A percentile compares a stretch with the other conserved stretches of the same genome.
Evolutionary conservation across 2,888 invertebrate species (phyloP).

Genomic region (Yponomeuta malinellus): DNA sequence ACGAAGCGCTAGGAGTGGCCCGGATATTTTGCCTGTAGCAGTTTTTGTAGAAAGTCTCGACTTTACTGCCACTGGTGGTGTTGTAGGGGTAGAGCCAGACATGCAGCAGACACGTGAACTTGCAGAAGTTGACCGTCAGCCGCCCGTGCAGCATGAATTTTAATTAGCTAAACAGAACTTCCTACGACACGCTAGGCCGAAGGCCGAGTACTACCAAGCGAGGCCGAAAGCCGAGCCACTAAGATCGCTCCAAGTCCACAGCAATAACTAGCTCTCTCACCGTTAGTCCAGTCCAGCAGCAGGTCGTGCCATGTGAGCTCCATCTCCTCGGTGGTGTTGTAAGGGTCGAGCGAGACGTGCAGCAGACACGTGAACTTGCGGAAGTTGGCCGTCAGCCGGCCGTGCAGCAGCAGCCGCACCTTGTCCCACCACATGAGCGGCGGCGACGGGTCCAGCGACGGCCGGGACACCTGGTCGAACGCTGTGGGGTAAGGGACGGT

Average conservation of each 20-base stretch:
- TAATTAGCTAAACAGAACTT: too few relatives aligned
- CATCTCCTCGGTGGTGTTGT: slow-evolving; percentile 99
- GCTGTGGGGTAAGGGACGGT: slow-evolving; percentile 48
- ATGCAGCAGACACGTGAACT: too few relatives aligned
- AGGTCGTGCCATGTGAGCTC: slow-evolving; percentile 96
- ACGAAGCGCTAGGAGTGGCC: too few relatives aligned
- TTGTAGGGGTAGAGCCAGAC: too few relatives aligned
- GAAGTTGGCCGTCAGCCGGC: slow-evolving; percentile 91
- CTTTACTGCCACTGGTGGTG: not conserved
- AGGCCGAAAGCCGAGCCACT: too few relatives aligned
- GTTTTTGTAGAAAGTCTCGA: too few relatives aligned
- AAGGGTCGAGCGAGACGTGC: slow-evolving; percentile 97
- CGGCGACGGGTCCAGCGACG: slow-evolving; percentile 94
- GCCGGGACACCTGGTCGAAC: slow-evolving; percentile 90
- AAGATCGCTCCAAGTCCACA: too few relatives aligned
- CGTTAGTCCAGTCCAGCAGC: slow-evolving; percentile 97
- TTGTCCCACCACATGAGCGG: slow-evolving; percentile 99
- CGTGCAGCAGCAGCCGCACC: slow-evolving; percentile 93
- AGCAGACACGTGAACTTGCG: slow-evolving; percentile 92
- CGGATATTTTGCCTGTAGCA: too few relatives aligned
- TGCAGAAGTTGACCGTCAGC: too few relatives aligned
- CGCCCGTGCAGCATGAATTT: too few relatives aligned
- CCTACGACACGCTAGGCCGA: too few relatives aligned
- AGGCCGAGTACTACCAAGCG: too few relatives aligned
- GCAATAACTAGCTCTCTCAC: slow-evolving; percentile 42